Conservation (phyloP, 1,140 invertebrate genomes). For the Adoxophyes honmai region DNA sequence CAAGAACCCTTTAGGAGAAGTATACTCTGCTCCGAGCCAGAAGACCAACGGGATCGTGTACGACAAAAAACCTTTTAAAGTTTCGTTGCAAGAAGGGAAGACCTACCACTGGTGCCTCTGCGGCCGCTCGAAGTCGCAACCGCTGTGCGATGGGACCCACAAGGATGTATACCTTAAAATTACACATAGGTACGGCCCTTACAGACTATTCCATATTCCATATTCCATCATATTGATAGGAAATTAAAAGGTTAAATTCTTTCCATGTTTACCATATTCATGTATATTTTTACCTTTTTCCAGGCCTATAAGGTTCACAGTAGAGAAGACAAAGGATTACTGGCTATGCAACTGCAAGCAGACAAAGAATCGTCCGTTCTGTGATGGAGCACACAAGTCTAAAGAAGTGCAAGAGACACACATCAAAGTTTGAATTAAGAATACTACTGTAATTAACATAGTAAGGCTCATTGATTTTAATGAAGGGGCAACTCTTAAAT, state of each 20-base stretch:
- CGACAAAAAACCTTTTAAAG: constrained; percentile 93
- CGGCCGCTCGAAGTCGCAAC: constrained; percentile 93
- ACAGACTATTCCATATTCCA: too few relatives aligned
- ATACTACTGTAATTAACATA: too few relatives aligned
- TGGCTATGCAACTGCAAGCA: constrained; percentile 99
- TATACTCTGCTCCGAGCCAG: constrained; percentile 80
- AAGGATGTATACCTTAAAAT: constrained; percentile 86
- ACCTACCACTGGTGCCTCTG: constrained; percentile 97
- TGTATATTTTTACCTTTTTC: constrained; percentile 35
- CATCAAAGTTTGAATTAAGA: neutral
- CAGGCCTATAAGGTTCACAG: constrained; percentile 89
- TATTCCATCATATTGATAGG: too few relatives aligned
- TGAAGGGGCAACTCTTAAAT: too few relatives aligned
- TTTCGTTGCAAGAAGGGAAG: constrained; percentile 86
- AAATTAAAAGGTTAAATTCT: too few relatives aligned
- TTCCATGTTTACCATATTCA: neutral
- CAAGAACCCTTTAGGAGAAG: constrained; percentile 79
- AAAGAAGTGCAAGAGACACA: constrained; percentile 80
- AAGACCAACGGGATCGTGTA: constrained; percentile 84
- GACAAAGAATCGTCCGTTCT: constrained; percentile 95
- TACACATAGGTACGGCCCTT: constrained; percentile 74
- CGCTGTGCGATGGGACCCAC: constrained; percentile 96
- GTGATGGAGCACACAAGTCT: constrained; percentile 95
- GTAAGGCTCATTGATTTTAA: too few relatives aligned
- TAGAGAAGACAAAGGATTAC: constrained; percentile 94